These are phyloP conservation scores for Brachyalestes nurse DNA, from an alignment of 2,797 vertebrate genomes.

Conservation along the genomic window DNA sequence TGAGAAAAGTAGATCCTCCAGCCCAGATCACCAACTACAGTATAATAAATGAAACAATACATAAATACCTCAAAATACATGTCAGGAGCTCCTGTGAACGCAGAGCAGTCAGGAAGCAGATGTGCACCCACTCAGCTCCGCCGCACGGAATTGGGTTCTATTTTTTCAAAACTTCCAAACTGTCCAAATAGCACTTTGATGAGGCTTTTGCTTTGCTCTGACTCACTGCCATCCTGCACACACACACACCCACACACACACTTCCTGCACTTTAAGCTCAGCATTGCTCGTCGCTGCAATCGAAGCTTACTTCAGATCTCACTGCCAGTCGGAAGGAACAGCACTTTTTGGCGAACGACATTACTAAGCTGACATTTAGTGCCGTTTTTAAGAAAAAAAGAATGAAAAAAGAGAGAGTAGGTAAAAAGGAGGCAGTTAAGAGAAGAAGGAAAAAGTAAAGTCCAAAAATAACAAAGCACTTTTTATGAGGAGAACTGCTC, in stretches of 20 bases:
- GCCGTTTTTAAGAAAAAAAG: neutral
- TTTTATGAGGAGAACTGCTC: neutral
- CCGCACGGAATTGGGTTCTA: neutral
- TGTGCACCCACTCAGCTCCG: neutral
- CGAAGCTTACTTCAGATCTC: constrained; percentile 9
- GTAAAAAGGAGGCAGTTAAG: neutral
- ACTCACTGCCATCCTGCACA: neutral
- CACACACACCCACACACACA: neutral
- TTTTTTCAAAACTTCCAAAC: neutral
- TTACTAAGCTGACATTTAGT: constrained; percentile 7
- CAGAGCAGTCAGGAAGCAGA: neutral
- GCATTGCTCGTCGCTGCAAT: neutral
- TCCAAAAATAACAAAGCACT: neutral
- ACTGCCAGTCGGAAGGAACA: neutral
- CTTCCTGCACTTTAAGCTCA: neutral
- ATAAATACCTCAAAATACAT: too few species aligned
- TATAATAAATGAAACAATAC: too few species aligned
- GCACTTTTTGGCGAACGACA: neutral
- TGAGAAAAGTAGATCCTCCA: too few species aligned
- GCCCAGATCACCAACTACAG: too few species aligned
- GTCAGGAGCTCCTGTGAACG: neutral
- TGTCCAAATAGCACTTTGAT: neutral
- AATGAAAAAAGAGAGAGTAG: neutral
- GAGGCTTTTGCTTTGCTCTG: constrained; percentile 6
- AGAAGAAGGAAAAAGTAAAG: neutral